Evolutionary conservation across 2,888 invertebrate species (phyloP), one percentile per base, ranked within the genome.

Genomic region (Empis stercorea): DNA sequence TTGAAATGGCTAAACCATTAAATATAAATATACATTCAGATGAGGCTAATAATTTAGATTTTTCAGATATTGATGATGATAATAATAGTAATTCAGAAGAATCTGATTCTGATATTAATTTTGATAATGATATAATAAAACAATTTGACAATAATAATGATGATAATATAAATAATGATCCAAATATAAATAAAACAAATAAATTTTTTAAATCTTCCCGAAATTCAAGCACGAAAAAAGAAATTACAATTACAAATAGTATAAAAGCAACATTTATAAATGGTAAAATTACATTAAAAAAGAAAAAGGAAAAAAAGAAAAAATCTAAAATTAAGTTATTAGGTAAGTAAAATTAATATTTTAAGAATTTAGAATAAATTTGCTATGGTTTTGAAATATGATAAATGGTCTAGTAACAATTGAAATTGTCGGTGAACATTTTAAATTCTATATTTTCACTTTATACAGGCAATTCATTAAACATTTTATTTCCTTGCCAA

Each of bases 151-250:
- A 27, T 2, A 27, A 27, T 27, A 2, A 27, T 7, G 2, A 9
- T n/a, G n/a, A n/a, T n/a, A 27, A 27, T 27, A 27, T 9, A 4
- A 7, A 27, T 7, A 9, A 27, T 6, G 9, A 7, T 7, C 2
- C 5, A 27, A 27, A 27, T 7, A 7, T 27, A 27, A 27, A 13
- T n/a, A 48, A 50, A 10, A 61, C 60, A 20, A 58, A 58, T 3
- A 66, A 65, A 53, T 68, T 67, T 48, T 68, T 67, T 36, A 68
- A 64, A 49, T 63, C 65, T 0, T 63, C 62, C 1, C 48, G 48
- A 0, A 53, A 57, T 2, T 59, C 59, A 30, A 53, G 51, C 42
- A 61, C 60, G 1, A 57, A 56, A 17, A 67, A 63, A 54, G 63
- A 65, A 44, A 60, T 68, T 4, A 56, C 58, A 17, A 62, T 67